Conservation (phyloP, 2,888 invertebrate genomes). For the Brassicogethes aeneus region DNA sequence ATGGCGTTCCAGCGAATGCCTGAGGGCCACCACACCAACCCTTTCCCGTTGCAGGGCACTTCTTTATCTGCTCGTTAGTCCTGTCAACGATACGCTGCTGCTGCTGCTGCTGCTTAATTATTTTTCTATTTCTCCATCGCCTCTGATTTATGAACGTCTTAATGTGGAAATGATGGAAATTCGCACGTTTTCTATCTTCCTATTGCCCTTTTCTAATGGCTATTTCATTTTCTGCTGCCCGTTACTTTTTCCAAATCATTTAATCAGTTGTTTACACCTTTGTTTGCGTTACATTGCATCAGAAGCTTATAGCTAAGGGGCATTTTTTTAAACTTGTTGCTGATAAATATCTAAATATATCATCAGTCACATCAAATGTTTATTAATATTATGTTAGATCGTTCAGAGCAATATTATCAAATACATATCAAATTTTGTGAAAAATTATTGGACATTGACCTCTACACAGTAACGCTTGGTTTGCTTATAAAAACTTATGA, state of each 20-base stretch:
- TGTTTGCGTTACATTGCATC: no score
- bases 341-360: no score
- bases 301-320: no score
- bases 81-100: slow-evolving; percentile 36
- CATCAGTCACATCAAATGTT: no score
- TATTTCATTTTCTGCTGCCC: neutral
- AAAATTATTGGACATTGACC: no score
- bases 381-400: no score
- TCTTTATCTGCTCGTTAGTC: slow-evolving; percentile 41
- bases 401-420: no score
- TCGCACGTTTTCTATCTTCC: neutral
- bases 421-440: no score
- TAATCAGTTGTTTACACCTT: no score
- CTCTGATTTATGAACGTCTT: slow-evolving; percentile 28
- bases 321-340: no score
- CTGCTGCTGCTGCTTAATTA: slow-evolving; percentile 35
- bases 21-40: neutral
- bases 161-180: slow-evolving; percentile 1
- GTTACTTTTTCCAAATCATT: neutral
- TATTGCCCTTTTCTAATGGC: neutral
- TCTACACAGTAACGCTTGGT: no score
- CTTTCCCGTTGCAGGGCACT: slow-evolving; percentile 27
- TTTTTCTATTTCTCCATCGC: slow-evolving; percentile 32
- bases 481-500: no score
- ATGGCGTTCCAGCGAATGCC: neutral